Evolutionary conservation across 53 echinoderm and acorn worm species (phyloP).

Genomic region (Mesocentrotus franciscanus): DNA sequence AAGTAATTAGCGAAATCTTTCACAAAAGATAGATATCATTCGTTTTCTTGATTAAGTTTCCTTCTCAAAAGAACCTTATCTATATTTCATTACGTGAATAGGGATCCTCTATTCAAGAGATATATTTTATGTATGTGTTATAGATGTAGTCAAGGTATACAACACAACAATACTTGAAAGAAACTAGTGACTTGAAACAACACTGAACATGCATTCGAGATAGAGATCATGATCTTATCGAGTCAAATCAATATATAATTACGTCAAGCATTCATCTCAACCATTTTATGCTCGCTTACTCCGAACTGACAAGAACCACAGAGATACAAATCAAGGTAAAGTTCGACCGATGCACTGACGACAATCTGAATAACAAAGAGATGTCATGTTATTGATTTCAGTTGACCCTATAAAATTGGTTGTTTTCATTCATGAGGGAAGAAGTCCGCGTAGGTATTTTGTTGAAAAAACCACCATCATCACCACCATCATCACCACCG

Average conservation of each 20-base stretch:
- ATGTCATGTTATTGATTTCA: conserved; percentile 25
- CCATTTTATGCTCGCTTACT: background rate
- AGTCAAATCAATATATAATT: conserved; percentile 21
- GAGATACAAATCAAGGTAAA: background rate
- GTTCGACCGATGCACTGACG: background rate
- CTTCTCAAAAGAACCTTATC: too few relatives aligned
- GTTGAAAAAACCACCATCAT: background rate
- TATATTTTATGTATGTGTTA: background rate
- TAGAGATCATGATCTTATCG: background rate
- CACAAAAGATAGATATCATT: background rate
- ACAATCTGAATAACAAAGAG: background rate
- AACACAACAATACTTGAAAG: background rate
- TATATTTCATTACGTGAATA: background rate
- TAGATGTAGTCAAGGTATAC: conserved; percentile 10
- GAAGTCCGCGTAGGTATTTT: background rate
- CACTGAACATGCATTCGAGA: background rate
- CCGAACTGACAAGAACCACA: background rate
- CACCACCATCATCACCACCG: background rate
- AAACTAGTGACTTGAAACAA: background rate
- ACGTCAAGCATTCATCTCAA: conserved; percentile 5
- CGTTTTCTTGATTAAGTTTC: background rate
- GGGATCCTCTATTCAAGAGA: background rate
- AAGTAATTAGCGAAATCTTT: background rate
- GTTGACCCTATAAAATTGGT: conserved; percentile 4
- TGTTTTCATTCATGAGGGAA: background rate